Evolutionary conservation across 2,888 invertebrate species (phyloP).

Genomic region (Hypomecis punctinalis): DNA sequence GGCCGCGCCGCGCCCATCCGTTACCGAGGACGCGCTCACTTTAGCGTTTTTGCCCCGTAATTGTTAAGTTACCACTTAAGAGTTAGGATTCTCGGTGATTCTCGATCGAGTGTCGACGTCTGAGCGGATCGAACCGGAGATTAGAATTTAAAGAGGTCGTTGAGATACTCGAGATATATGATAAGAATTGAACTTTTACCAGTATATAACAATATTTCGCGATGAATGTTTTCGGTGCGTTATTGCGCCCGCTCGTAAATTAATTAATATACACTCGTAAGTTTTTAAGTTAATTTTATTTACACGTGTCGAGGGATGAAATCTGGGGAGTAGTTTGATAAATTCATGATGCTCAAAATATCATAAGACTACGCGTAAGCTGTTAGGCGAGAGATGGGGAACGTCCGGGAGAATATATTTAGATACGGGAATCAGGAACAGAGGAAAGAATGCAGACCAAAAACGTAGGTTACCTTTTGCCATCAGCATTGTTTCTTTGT

Average conservation of each 20-base stretch:
- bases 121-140: constrained; percentile 73
- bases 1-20: constrained; percentile 58
- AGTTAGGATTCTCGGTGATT: constrained; percentile 78
- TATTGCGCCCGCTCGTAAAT: constrained; percentile 72
- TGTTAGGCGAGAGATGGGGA: constrained; percentile 62
- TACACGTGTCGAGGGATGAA: constrained; percentile 74
- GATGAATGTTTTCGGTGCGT: constrained; percentile 81
- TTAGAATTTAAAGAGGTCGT: constrained; percentile 77
- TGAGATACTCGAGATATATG: constrained; percentile 77
- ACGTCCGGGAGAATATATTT: constrained; percentile 49
- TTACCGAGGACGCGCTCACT: constrained; percentile 68
- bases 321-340: constrained; percentile 73
- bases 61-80: constrained; percentile 84
- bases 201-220: constrained; percentile 79
- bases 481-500: constrained; percentile 72
- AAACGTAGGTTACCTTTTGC: constrained; percentile 83
- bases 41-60: constrained; percentile 81
- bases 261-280: constrained; percentile 76
- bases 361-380: constrained; percentile 65
- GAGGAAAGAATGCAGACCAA: constrained; percentile 76
- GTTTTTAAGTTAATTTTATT: constrained; percentile 81
- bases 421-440: constrained; percentile 49
- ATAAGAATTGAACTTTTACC: constrained; percentile 82
- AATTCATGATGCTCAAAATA: constrained; percentile 78
- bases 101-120: constrained; percentile 64